phyloP scores from a whole-genome alignment of 37 sponge, comb jelly and placozoan genomes.

The Petrosia ficiformis region DNA sequence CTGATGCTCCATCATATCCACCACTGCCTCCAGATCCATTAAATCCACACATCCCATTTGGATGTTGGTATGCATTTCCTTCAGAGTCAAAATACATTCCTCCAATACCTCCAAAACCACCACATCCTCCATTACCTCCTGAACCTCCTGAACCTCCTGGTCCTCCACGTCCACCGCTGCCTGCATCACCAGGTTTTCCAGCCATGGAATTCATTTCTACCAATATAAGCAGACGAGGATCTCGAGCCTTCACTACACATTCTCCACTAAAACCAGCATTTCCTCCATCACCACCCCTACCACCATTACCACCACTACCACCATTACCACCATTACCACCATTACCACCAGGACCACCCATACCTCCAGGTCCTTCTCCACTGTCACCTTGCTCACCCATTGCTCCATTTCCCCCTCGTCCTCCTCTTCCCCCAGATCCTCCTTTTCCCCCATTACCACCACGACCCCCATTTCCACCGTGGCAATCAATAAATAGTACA shows the following conservation, averaged over 20 bases:
- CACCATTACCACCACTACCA: constrained; percentile 40
- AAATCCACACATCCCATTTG: background rate
- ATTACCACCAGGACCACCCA: constrained; percentile 52
- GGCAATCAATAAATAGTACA: constrained; percentile 62
- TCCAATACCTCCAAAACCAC: constrained; percentile 28
- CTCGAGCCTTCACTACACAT: constrained; percentile 29
- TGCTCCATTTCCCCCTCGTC: constrained; percentile 67
- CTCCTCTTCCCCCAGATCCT: constrained; percentile 63
- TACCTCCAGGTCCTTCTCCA: constrained; percentile 45
- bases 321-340: constrained; percentile 75
- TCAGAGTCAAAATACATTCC: constrained; percentile 9
- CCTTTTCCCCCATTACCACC: constrained; percentile 75
- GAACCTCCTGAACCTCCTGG: constrained; percentile 51
- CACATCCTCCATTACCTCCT: constrained; percentile 54
- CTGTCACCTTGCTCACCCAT: constrained; percentile 29
- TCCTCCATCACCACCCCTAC: constrained; percentile 61
- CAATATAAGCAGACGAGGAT: constrained; percentile 62
- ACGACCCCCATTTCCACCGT: constrained; percentile 76
- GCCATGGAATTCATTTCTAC: constrained; percentile 57
- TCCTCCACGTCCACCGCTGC: constrained; percentile 45
- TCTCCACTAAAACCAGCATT: constrained; percentile 58
- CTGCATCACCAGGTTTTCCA: constrained; percentile 49
- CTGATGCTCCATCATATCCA: constrained; percentile 7
- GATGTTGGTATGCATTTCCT: constrained; percentile 22
- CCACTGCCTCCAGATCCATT: constrained; percentile 1